Evolutionary conservation across 2,113 vertebrate genomes (phyloP).

Genomic region (Isurus oxyrinchus): DNA sequence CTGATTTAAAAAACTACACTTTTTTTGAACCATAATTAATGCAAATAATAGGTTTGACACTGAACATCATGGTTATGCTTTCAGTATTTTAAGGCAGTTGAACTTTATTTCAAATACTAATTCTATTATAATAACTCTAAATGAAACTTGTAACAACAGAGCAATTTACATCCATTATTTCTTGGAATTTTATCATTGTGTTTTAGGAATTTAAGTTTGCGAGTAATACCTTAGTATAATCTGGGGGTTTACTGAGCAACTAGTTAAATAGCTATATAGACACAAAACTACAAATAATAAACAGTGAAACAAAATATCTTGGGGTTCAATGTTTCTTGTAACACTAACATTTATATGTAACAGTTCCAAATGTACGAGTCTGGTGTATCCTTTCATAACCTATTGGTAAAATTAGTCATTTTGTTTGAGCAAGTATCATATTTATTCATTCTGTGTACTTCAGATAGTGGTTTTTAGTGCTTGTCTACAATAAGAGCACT

Average conservation of each 20-base stretch:
- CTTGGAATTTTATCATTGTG: neutral
- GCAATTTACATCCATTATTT: conserved; percentile 30
- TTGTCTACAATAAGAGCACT: neutral
- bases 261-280: neutral
- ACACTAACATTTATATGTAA: conserved; percentile 21
- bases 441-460: neutral
- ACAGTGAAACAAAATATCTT: neutral
- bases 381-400: neutral
- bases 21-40: conserved; percentile 31
- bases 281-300: conserved; percentile 19
- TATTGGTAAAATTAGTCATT: neutral
- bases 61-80: conserved; percentile 22
- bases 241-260: conserved; percentile 4
- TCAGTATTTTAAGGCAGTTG: conserved; percentile 35
- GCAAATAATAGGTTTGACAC: conserved; percentile 28
- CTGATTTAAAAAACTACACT: conserved; percentile 30
- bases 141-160: conserved; percentile 25
- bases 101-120: conserved; percentile 24
- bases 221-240: conserved; percentile 1
- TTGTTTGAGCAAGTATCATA: neutral
- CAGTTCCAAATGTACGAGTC: neutral
- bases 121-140: conserved; percentile 1
- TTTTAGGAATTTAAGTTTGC: conserved; percentile 29
- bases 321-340: neutral
- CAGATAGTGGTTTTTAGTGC: neutral